Evolutionary conservation across 2,797 vertebrate genomes (phyloP).

Genomic region (Leucoraja ocellata): DNA sequence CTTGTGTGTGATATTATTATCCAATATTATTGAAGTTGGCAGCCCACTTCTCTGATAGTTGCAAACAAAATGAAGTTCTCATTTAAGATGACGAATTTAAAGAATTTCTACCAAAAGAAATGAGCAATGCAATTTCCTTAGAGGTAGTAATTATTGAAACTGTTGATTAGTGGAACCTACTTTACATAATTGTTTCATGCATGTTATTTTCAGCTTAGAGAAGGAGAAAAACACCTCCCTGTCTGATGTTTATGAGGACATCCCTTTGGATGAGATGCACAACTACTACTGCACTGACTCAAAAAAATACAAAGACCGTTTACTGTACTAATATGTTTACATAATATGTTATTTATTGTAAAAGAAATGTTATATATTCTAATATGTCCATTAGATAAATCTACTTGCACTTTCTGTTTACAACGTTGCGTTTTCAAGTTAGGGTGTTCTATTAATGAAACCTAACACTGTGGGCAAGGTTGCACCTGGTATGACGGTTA

Average conservation of each 20-base stretch:
- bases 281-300: slow-evolving; percentile 37
- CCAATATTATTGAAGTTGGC: neutral
- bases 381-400: slow-evolving; percentile 41
- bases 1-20: neutral
- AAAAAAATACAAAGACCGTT: slow-evolving; percentile 42
- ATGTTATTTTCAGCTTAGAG: slow-evolving; percentile 60
- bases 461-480: slow-evolving; percentile 52
- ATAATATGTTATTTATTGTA: slow-evolving; percentile 45
- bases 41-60: neutral
- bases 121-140: neutral
- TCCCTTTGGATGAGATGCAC: slow-evolving; percentile 41
- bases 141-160: neutral
- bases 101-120: neutral
- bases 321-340: slow-evolving; percentile 54
- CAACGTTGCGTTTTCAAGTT: slow-evolving; percentile 45
- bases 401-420: slow-evolving; percentile 57
- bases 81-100: neutral
- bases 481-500: slow-evolving; percentile 66
- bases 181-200: slow-evolving; percentile 23
- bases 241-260: slow-evolving; percentile 51
- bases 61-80: neutral
- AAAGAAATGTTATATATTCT: slow-evolving; percentile 44
- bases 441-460: slow-evolving; percentile 61
- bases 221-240: slow-evolving; percentile 60
- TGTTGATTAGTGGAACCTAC: neutral